These are phyloP conservation scores for Napeogenes inachia DNA, from an alignment of 2,888 invertebrate species.

Conservation along the genomic window DNA sequence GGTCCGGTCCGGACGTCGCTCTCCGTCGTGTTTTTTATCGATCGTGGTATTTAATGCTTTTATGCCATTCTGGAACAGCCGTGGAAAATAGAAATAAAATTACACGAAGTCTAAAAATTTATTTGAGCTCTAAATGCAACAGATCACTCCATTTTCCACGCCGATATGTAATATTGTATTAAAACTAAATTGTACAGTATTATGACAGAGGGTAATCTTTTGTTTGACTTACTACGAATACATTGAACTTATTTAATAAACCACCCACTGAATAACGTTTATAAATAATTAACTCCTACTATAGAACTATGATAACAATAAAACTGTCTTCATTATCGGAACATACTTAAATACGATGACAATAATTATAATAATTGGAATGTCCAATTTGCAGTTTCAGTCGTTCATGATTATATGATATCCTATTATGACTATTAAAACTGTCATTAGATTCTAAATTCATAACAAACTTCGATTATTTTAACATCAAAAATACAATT, in stretches of 20 bases:
- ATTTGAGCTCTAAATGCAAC: constrained; percentile 45
- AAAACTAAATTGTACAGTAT: constrained; percentile 12
- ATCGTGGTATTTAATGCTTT: constrained; percentile 8
- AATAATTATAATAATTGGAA: constrained; percentile 14
- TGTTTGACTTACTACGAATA: background rate
- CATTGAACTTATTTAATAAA: constrained; percentile 15
- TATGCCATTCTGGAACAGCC: constrained; percentile 31
- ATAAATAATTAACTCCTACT: constrained; percentile 5
- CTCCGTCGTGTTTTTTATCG: background rate
- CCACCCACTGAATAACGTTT: constrained; percentile 13
- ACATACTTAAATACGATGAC: background rate
- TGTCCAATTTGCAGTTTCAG: constrained; percentile 19
- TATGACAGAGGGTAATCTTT: background rate
- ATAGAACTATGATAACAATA: constrained; percentile 4
- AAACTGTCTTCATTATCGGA: background rate
- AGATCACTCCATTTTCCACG: constrained; percentile 58
- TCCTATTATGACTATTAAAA: background rate
- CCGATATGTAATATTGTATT: constrained; percentile 24
- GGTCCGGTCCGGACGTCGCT: background rate
- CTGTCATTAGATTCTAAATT: constrained; percentile 2
- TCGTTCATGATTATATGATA: background rate
- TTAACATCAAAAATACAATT: constrained; percentile 21
- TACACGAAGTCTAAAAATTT: constrained; percentile 51
- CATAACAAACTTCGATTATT: constrained; percentile 11
- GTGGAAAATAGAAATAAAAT: constrained; percentile 67